Conservation (phyloP, 2,888 invertebrate species). For the Nezara viridula region DNA sequence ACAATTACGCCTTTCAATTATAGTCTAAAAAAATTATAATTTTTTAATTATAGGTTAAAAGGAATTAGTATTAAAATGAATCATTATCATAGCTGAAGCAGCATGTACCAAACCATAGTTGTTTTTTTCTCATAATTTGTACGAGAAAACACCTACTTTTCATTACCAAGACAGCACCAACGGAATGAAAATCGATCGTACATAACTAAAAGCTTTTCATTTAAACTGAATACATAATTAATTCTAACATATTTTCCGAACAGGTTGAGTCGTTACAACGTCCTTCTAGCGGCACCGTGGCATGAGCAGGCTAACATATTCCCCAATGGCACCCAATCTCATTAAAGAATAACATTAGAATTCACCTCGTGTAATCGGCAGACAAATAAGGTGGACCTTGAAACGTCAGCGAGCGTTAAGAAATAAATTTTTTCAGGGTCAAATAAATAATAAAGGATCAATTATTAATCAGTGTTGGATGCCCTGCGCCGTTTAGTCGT, state of each 20-base stretch:
- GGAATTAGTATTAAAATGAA: too few species aligned
- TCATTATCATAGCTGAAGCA: too few species aligned
- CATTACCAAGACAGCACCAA: too few species aligned
- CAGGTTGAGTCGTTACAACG: background rate
- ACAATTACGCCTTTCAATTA: too few species aligned
- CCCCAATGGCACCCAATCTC: background rate
- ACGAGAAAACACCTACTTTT: too few species aligned
- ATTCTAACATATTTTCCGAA: background rate
- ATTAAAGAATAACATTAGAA: slow-evolving; percentile 10
- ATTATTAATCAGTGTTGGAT: slow-evolving; percentile 20
- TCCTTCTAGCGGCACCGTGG: background rate
- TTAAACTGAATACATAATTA: too few species aligned
- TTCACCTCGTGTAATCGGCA: background rate
- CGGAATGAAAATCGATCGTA: too few species aligned
- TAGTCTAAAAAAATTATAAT: too few species aligned
- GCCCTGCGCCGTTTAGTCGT: background rate
- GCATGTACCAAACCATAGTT: too few species aligned
- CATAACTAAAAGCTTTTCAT: too few species aligned
- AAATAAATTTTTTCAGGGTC: slow-evolving; percentile 44
- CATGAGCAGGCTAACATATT: background rate
- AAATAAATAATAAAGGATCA: slow-evolving; percentile 36
- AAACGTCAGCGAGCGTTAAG: background rate
- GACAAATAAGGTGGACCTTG: slow-evolving; percentile 34
- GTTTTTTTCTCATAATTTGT: too few species aligned
- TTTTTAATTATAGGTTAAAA: too few species aligned